Conservation (phyloP, 2,113 vertebrate genomes). For the Pseudorasbora parva region DNA sequence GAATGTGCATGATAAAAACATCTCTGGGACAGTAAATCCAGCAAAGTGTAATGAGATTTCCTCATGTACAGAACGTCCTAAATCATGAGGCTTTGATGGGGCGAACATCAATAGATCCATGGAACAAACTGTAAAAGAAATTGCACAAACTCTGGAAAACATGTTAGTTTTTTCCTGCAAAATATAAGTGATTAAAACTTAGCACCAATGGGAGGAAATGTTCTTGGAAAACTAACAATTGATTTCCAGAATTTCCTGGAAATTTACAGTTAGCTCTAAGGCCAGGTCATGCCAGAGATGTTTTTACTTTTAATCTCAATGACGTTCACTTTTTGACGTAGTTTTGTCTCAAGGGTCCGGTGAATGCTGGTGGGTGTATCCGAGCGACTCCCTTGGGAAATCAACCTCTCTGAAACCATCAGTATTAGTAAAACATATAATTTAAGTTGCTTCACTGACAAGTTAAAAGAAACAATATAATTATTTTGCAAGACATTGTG, state of each 20-base stretch:
- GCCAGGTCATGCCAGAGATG: constrained; percentile 25
- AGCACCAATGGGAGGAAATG: constrained; percentile 26
- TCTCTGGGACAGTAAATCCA: constrained; percentile 41
- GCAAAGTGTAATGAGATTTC: constrained; percentile 52
- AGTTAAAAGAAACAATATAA: neutral
- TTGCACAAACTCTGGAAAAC: constrained; percentile 37
- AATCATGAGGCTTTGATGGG: constrained; percentile 48
- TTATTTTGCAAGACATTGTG: neutral
- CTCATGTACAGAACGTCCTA: constrained; percentile 44
- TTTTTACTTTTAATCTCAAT: constrained; percentile 25
- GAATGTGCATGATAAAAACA: constrained; percentile 48
- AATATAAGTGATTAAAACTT: constrained; percentile 41
- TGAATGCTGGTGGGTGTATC: constrained; percentile 29
- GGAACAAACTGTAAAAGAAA: constrained; percentile 28
- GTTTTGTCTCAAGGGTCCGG: constrained; percentile 6
- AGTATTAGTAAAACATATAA: constrained; percentile 19
- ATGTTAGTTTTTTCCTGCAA: constrained; percentile 11
- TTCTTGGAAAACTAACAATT: constrained; percentile 31
- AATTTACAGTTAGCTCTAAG: constrained; percentile 22
- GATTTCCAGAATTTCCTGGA: constrained; percentile 29
- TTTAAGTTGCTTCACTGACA: constrained; percentile 35
- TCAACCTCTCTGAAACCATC: constrained; percentile 30
- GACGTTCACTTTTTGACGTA: neutral
- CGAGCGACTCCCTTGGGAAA: constrained; percentile 45
- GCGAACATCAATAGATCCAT: constrained; percentile 35